A percentile compares a stretch with the other conserved stretches of the same genome.
Conservation (phyloP, 2,113 vertebrate genomes). For the Callionymus lyra region DNA sequence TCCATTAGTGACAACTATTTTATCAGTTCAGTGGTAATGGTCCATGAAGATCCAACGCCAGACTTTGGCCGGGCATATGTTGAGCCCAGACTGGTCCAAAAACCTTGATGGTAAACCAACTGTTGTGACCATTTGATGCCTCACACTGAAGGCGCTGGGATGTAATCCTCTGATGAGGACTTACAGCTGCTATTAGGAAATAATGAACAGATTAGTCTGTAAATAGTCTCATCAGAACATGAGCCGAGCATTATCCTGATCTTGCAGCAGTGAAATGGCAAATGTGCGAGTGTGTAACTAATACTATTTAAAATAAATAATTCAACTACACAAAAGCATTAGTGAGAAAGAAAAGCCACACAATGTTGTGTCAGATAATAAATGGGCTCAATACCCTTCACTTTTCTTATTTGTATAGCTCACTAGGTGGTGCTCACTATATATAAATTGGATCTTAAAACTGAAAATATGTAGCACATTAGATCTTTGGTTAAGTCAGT, state of each 20-base stretch:
- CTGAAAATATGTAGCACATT: too few relatives aligned
- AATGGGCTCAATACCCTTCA: too few relatives aligned
- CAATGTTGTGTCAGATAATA: too few relatives aligned
- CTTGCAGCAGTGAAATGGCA: too few relatives aligned
- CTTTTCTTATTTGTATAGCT: too few relatives aligned
- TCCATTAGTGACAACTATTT: conserved; percentile 48
- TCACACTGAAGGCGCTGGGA: conserved; percentile 21
- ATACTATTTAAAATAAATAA: too few relatives aligned
- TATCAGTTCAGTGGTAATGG: conserved; percentile 32
- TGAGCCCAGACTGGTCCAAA: conserved; percentile 40
- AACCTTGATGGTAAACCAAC: conserved; percentile 29
- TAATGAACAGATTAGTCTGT: conserved; percentile 36
- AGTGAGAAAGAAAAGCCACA: too few relatives aligned
- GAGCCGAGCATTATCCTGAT: neutral
- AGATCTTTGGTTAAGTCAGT: too few relatives aligned
- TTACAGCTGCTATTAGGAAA: conserved; percentile 37
- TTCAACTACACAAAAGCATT: too few relatives aligned
- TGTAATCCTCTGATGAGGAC: conserved; percentile 48
- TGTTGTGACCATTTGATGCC: conserved; percentile 23
- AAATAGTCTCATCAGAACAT: conserved; percentile 12
- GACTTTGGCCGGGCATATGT: conserved; percentile 38
- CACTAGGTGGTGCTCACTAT: too few relatives aligned
- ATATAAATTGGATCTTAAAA: too few relatives aligned
- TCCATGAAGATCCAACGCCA: conserved; percentile 22
- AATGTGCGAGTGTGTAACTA: too few relatives aligned